Percentiles rank a stretch among this genome's conserved stretches.
Conservation (phyloP, 2,113 vertebrate genomes). For the Silurus asotus region DNA sequence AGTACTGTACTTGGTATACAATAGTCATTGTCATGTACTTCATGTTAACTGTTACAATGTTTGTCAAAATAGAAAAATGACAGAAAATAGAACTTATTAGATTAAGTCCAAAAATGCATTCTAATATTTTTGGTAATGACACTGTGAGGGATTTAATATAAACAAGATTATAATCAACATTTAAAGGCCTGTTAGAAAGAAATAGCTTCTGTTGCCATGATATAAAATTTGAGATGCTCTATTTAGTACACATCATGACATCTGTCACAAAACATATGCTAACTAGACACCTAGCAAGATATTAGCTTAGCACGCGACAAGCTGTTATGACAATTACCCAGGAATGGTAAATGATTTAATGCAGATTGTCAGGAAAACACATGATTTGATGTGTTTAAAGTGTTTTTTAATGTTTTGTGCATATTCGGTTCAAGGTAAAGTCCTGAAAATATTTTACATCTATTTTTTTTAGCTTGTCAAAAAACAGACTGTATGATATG, state of each 20-base stretch:
- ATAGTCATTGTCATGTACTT: not conserved
- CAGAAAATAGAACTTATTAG: not conserved
- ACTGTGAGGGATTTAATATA: not conserved
- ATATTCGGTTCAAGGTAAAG: not conserved
- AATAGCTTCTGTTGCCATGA: not conserved
- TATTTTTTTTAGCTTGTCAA: constrained; percentile 3
- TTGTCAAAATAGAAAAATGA: not conserved
- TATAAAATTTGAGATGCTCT: not conserved
- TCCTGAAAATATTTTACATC: not conserved
- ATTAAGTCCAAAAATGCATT: not conserved
- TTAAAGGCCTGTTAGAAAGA: not conserved
- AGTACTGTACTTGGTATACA: not conserved
- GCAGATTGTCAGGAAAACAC: not conserved
- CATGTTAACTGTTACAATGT: not conserved
- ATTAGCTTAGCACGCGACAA: not conserved
- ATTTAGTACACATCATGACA: not conserved
- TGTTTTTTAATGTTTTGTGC: not conserved
- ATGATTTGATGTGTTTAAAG: not conserved
- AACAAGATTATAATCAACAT: no score
- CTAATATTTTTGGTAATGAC: not conserved
- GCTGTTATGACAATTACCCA: not conserved
- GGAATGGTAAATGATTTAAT: not conserved
- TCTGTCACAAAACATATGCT: constrained; percentile 2
- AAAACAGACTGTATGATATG: not conserved
- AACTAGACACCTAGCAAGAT: not conserved